A percentile compares a stretch with the other conserved stretches of the same genome.
Evolutionary conservation across 2,113 vertebrate species (phyloP).

Genomic region (Corythoichthys haematopterus): DNA sequence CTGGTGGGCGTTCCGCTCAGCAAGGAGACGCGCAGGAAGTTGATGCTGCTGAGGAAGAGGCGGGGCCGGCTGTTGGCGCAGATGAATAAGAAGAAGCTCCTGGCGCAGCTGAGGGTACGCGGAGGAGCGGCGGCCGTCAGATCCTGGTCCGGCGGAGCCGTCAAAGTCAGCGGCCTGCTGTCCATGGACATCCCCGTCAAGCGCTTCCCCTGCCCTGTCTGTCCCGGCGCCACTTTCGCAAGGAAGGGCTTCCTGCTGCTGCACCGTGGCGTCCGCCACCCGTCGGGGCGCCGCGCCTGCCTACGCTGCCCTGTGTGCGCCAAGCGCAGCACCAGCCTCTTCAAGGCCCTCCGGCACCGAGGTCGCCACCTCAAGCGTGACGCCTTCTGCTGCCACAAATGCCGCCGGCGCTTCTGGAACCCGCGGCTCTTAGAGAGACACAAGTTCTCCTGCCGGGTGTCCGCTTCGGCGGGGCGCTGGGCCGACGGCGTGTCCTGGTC

Average conservation of each 20-base stretch:
- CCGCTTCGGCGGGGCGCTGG: neutral
- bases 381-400: conserved; percentile 66
- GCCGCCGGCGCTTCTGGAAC: conserved; percentile 73
- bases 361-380: conserved; percentile 64
- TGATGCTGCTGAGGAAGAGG: conserved; percentile 52
- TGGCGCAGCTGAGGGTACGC: conserved; percentile 62
- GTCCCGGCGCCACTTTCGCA: conserved; percentile 66
- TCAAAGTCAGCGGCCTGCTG: conserved; percentile 59
- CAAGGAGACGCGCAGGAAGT: conserved; percentile 59
- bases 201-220: conserved; percentile 71
- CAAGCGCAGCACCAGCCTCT: conserved; percentile 75
- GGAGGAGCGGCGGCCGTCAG: conserved; percentile 45
- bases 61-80: conserved; percentile 56
- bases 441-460: conserved; percentile 62
- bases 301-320: conserved; percentile 80
- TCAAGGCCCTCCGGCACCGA: conserved; percentile 79
- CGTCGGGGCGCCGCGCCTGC: conserved; percentile 66
- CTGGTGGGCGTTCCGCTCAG: conserved; percentile 62
- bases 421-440: conserved; percentile 63
- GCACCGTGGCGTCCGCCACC: conserved; percentile 67
- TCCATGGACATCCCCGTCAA: conserved; percentile 66
- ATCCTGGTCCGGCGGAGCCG: conserved; percentile 59
- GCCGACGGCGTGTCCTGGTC: conserved; percentile 25
- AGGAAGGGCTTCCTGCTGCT: conserved; percentile 62
- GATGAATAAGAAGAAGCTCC: conserved; percentile 58